Evolutionary conservation across 2,888 invertebrate genomes (phyloP).

Genomic region (Spisula subtruncata): DNA sequence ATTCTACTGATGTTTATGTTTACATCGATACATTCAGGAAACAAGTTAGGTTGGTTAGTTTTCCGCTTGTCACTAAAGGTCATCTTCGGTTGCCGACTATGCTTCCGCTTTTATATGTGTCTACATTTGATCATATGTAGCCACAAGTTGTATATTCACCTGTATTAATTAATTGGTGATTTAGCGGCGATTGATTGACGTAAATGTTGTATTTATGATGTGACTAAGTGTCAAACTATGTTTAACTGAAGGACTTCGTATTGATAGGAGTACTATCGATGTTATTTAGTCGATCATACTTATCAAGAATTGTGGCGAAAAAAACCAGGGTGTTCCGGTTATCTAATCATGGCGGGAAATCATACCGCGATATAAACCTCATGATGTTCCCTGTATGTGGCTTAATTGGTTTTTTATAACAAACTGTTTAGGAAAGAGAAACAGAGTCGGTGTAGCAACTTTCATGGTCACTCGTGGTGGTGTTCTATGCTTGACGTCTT

Average conservation of each 20-base stretch:
- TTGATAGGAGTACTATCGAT: background rate
- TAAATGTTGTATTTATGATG: background rate
- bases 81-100: background rate
- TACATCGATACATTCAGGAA: background rate
- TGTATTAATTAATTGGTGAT: background rate
- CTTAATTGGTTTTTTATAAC: too few relatives aligned
- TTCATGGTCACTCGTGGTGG: too few relatives aligned
- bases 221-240: background rate
- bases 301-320: too few relatives aligned
- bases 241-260: background rate
- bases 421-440: too few relatives aligned
- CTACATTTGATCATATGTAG: background rate
- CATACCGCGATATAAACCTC: too few relatives aligned
- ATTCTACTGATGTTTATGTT: background rate
- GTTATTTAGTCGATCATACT: too few relatives aligned
- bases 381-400: too few relatives aligned
- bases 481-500: too few relatives aligned
- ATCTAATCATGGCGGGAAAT: too few relatives aligned
- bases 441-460: too few relatives aligned
- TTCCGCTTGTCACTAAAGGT: background rate
- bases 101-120: background rate
- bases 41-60: background rate
- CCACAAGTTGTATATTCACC: background rate
- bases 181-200: background rate
- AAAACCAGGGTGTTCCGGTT: too few relatives aligned